phyloP scores from a whole-genome alignment of 2,888 invertebrate species.

The Heliconius erato region DNA sequence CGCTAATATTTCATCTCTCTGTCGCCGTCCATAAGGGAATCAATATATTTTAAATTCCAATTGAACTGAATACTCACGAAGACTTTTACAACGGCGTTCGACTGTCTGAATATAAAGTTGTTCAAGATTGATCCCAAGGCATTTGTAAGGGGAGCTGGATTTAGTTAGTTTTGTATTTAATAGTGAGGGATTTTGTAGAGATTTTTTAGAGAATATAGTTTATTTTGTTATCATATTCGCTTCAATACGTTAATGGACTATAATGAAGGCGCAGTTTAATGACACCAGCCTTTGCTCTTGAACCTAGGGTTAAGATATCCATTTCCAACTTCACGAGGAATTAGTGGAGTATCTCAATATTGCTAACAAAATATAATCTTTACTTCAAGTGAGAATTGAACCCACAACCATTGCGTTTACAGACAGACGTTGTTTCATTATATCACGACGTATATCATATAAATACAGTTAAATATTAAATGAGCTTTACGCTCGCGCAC shows the following conservation, averaged over 20 bases:
- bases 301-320: neutral
- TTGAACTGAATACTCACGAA: constrained; percentile 71
- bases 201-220: too few relatives aligned
- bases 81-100: constrained; percentile 77
- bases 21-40: constrained; percentile 70
- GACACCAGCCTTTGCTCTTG: too few relatives aligned
- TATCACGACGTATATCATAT: too few relatives aligned
- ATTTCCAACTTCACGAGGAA: neutral
- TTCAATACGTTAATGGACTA: neutral
- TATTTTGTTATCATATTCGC: neutral
- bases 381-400: neutral
- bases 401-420: neutral
- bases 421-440: neutral
- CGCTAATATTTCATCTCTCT: constrained; percentile 76
- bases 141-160: constrained; percentile 35
- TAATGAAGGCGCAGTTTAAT: neutral
- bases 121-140: constrained; percentile 49
- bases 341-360: too few relatives aligned
- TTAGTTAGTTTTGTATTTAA: constrained; percentile 25
- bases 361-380: neutral
- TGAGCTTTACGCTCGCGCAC: too few relatives aligned
- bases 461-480: too few relatives aligned
- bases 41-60: constrained; percentile 84
- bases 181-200: neutral
- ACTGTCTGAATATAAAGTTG: constrained; percentile 77